These are phyloP conservation scores for Zingel zingel DNA, from an alignment of 2,113 vertebrate species.

Conservation along the genomic window DNA sequence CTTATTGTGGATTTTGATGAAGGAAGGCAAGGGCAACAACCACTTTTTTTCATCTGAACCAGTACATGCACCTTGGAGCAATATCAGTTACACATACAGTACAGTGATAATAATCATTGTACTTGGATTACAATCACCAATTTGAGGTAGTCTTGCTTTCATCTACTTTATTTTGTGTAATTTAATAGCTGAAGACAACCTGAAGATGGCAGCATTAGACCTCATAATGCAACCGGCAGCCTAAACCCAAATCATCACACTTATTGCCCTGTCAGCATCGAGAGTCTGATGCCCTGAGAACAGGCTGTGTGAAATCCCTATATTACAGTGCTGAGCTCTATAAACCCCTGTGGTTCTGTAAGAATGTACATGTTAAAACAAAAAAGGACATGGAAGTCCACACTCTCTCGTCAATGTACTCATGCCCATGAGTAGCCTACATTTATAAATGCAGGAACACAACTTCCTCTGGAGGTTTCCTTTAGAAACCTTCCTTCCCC, in stretches of 20 bases:
- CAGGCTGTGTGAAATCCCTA: constrained; percentile 49
- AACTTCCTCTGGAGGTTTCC: constrained; percentile 66
- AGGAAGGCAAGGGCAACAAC: neutral
- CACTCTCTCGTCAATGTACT: constrained; percentile 16
- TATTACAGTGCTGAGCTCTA: constrained; percentile 40
- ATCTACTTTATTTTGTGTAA: neutral
- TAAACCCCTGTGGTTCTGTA: constrained; percentile 48
- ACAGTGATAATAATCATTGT: neutral
- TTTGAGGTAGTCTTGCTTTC: neutral
- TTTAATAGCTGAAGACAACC: constrained; percentile 40
- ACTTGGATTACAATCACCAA: constrained; percentile 25
- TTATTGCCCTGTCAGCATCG: constrained; percentile 30
- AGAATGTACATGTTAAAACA: constrained; percentile 33
- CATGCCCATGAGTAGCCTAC: constrained; percentile 8
- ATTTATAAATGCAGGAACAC: constrained; percentile 67
- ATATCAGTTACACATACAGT: constrained; percentile 34
- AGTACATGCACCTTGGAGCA: constrained; percentile 6
- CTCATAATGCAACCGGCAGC: constrained; percentile 23
- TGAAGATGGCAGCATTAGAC: constrained; percentile 84
- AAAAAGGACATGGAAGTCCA: constrained; percentile 23
- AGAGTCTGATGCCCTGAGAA: constrained; percentile 31
- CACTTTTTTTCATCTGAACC: constrained; percentile 21
- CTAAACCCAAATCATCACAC: neutral
- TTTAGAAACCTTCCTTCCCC: constrained; percentile 47
- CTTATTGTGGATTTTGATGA: neutral